Conservation (phyloP, 2,113 vertebrate genomes). For the Psittacara wagleri region DNA sequence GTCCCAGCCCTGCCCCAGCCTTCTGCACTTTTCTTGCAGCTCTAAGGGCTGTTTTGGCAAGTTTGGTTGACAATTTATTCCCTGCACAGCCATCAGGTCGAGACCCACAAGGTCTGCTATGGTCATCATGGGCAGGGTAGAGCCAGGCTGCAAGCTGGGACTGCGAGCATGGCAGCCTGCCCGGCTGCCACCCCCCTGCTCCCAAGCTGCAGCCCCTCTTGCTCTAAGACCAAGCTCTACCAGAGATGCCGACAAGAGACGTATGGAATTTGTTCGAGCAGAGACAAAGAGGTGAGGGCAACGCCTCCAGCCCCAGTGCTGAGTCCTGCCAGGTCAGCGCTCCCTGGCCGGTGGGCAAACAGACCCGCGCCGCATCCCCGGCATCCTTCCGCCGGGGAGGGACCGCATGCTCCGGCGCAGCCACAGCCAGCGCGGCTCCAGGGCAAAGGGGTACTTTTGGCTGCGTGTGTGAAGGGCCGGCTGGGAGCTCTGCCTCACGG, state of each 20-base stretch:
- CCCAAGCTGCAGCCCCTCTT: not conserved
- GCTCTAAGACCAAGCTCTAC: not conserved
- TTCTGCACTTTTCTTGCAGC: not conserved
- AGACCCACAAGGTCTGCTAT: fast-evolving
- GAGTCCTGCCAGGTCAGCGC: not conserved
- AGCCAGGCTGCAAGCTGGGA: fast-evolving
- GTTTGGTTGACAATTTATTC: not conserved
- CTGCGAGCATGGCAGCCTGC: not conserved
- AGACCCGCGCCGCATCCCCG: fast-evolving
- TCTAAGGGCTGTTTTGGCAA: not conserved
- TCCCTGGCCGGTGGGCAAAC: not conserved
- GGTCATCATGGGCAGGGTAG: fast-evolving
- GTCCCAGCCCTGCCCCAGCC: not conserved
- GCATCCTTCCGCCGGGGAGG: not conserved
- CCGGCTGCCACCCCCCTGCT: not conserved
- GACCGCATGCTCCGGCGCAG: fast-evolving
- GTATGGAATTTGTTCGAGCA: not conserved
- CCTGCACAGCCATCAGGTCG: not conserved
- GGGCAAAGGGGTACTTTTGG: not conserved
- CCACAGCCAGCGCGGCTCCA: not conserved
- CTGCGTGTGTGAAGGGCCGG: not conserved
- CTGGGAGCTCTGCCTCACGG: not conserved
- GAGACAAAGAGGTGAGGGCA: not conserved
- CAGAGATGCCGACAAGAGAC: fast-evolving
- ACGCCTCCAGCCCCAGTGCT: fast-evolving